phyloP scores from a whole-genome alignment of 2,888 invertebrate species.

The Plutella xylostella region DNA sequence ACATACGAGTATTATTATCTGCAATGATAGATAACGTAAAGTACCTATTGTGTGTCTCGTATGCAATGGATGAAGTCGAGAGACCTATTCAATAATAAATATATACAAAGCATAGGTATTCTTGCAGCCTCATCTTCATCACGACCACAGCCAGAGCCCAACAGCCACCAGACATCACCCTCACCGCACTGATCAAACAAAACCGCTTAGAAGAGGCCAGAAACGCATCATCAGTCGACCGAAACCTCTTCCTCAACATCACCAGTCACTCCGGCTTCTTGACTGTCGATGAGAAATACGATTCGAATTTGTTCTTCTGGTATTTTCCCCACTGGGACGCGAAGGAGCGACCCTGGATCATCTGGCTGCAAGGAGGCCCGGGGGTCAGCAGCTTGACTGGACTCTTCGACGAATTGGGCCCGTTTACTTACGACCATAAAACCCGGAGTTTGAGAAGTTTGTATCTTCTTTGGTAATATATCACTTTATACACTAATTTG shows the following conservation, averaged over 20 bases:
- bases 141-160: too few species aligned
- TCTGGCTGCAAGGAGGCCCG: slow-evolving; percentile 85
- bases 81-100: too few species aligned
- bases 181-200: slow-evolving; percentile 6
- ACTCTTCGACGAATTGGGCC: slow-evolving; percentile 11
- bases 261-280: slow-evolving; percentile 33
- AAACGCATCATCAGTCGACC: slow-evolving; percentile 7
- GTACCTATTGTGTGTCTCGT: too few species aligned
- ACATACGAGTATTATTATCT: too few species aligned
- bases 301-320: slow-evolving; percentile 81
- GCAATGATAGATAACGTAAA: too few species aligned
- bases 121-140: too few species aligned
- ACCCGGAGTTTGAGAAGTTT: too few species aligned
- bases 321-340: slow-evolving; percentile 65
- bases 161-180: not conserved
- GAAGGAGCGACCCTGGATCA: slow-evolving; percentile 63
- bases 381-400: slow-evolving; percentile 63
- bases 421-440: slow-evolving; percentile 2
- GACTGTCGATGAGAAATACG: slow-evolving; percentile 73
- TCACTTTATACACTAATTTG: too few species aligned
- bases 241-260: slow-evolving; percentile 24
- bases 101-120: too few species aligned
- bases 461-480: too few species aligned
- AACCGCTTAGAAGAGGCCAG: slow-evolving; percentile 2
- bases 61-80: too few species aligned